A percentile compares a stretch with the other conserved stretches of the same genome.
Conservation (phyloP, 2,888 invertebrate species). For the Sminthurinus aureus region DNA sequence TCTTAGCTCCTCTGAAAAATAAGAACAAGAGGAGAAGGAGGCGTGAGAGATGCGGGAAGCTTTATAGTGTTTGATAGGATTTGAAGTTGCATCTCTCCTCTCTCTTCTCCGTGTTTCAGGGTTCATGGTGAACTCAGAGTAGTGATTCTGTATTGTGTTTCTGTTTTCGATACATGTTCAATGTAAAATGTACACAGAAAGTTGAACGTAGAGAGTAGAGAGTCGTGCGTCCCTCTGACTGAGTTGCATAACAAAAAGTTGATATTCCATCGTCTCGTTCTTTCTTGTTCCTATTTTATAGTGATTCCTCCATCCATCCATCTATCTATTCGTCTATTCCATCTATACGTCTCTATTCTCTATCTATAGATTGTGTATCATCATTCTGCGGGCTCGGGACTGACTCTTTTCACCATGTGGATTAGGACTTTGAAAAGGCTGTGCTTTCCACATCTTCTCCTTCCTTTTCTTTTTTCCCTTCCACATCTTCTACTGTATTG, state of each 20-base stretch:
- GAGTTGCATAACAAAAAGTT: conserved; percentile 28
- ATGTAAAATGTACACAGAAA: background rate
- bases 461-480: background rate
- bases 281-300: background rate
- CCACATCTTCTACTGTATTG: conserved; percentile 19
- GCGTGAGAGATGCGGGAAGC: background rate
- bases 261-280: conserved; percentile 2
- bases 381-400: conserved; percentile 25
- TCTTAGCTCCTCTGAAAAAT: no score
- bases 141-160: background rate
- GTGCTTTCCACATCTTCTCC: conserved; percentile 3
- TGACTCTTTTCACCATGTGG: conserved; percentile 35
- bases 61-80: no score
- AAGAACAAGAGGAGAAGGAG: background rate
- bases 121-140: background rate
- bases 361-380: conserved; percentile 21
- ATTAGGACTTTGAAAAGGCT: conserved; percentile 40
- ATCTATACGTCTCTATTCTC: background rate
- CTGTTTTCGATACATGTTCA: no score
- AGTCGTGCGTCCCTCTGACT: background rate
- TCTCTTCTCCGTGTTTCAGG: no score
- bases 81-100: no score
- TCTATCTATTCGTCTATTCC: background rate
- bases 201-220: background rate
- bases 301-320: no score